Base-by-base conservation (phyloP, 2,113 vertebrate species). In the Brachypteracias leptosomus region DNA sequence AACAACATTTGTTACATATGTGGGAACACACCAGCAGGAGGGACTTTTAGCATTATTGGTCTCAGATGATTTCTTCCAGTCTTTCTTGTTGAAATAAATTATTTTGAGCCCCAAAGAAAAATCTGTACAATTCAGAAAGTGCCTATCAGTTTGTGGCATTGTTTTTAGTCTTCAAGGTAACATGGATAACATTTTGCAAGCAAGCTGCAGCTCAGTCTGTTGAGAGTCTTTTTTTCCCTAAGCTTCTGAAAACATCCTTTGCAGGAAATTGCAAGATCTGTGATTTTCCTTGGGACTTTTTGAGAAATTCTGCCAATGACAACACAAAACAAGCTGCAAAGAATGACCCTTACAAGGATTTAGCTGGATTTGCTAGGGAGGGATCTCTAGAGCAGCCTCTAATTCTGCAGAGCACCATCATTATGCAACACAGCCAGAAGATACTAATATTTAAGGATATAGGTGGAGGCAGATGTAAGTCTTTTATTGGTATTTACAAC, bases 111-210 rank as follows among this genome's bases (percentile, higher is more conserved):
- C 15, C 33, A 88, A 67, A 46, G 33, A 72, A 85, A 80, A 55
- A 26, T 51, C 6, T 18, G 13, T 70, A 10, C 13, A 24, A 47
- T 51, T 92, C 24, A 77, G 25, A 73, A 94, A 90, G 22, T 25
- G 2, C 4, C 29, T 36, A 5, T 16, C 5, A 36, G 6, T 1
- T 57, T 57, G 9, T 78, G 54, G 24, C 22, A 0, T 5, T n/a
- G 22, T 51, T 90, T 66, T 74, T 5, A 10, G 7, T 35, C 38
- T 52, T 79, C 71, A 49, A 11, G 22, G 54, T 65, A 55, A 46
- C 19, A 31, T 21, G 19, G n/a, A 24, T 57, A 57, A 57, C 31
- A 72, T 71, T 82, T 92, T 90, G 18, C 31, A 82, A 49, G 15
- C 35, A 89, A 15, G 3, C 3, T 84, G 16, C 28, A 73, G 12